Base-by-base conservation (phyloP, 2,113 vertebrate genomes). In the Pomatorhinus ruficollis region DNA sequence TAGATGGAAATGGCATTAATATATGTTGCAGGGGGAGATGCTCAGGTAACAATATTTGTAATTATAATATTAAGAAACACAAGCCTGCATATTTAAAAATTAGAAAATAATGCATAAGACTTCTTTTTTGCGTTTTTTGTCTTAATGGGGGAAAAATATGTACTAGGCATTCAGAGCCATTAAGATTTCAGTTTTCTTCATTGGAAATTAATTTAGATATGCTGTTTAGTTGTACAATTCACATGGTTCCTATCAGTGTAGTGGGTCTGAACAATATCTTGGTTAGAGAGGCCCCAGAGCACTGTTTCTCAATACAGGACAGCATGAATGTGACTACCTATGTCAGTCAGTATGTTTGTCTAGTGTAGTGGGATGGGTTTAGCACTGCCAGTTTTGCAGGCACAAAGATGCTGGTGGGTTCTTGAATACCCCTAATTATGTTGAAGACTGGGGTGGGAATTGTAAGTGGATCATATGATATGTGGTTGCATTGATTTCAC, bases 221-320 rank as follows among this genome's bases (percentile, higher is more conserved):
- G 4, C 2, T 16, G 30, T 47, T 72, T 19, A 47, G 13, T 11
- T 2, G 2, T 49, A 24, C 14, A 18, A 1, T 35, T 69, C 17
- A 30, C 53, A 16, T 0, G 2, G 7, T 45, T 71, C 3, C 11
- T 75, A 7, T 61, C 42, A 54, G 3, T 5, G 1, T 25, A 18
- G 19, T 71, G 47, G 8, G 63, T 95, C 47, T 63, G 15, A 63
- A 33, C 9, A 49, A 5, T 21, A 39, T n/a, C 8, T 33, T 63
- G 44, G 8, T 47, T 65, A 30, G 50, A 52, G 70, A 61, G 27
- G 23, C 18, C n/a, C 15, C 49, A 47, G 59, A n/a, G 17, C 27
- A 16, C 35, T n/a, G 27, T 44, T 74, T 53, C 31, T 42, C 52
- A 31, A 2, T 25, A 12, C 0, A 52, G 33, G 42, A 47, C 25